Evolutionary conservation across 2,113 vertebrate genomes (phyloP).

Genomic region (Callithrix jacchus): DNA sequence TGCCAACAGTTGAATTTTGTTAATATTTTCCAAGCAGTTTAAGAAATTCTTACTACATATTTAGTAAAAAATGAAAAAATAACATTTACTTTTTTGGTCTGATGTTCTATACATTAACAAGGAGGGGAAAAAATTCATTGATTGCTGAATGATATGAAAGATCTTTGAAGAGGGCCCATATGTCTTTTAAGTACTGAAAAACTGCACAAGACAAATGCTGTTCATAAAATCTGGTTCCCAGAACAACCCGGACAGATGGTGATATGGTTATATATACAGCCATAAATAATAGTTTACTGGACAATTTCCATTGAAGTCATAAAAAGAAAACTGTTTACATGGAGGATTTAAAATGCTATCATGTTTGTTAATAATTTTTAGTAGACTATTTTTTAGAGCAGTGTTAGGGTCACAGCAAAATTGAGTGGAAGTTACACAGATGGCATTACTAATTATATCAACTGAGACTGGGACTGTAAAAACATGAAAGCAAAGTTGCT

Average conservation of each 20-base stretch:
- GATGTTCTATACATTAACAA: background rate
- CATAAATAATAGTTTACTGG: background rate
- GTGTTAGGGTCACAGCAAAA: constrained; percentile 19
- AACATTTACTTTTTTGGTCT: constrained; percentile 1
- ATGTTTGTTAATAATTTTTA: background rate
- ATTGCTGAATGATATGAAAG: background rate
- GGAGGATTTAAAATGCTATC: background rate
- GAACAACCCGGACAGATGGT: background rate
- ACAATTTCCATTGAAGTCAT: constrained; percentile 18
- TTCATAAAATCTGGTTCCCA: constrained; percentile 34
- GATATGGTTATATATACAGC: background rate
- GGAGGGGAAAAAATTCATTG: background rate
- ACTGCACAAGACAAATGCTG: background rate
- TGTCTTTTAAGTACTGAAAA: background rate
- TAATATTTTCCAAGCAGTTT: constrained; percentile 15
- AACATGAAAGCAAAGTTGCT: background rate
- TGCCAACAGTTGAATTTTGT: background rate
- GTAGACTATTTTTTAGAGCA: background rate
- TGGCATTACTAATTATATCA: background rate
- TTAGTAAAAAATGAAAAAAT: background rate
- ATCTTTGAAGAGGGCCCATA: background rate
- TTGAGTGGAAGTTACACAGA: background rate
- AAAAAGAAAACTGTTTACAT: background rate
- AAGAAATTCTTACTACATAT: constrained; percentile 3
- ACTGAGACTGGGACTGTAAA: background rate